Evolutionary conservation across 2,113 vertebrate genomes (phyloP).

Genomic region (Scolopax mira): DNA sequence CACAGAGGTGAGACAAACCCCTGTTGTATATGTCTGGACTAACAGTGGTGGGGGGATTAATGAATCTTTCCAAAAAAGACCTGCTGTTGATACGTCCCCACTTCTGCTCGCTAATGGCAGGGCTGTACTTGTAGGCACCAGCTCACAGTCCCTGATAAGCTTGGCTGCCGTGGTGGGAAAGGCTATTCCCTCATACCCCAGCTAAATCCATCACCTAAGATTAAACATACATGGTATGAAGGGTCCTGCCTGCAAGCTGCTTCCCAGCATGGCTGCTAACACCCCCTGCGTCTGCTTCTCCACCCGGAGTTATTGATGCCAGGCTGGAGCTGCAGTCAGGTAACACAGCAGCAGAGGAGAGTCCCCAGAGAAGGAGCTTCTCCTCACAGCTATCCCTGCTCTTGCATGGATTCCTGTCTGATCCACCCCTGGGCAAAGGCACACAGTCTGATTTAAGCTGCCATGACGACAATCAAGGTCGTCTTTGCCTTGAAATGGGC

Average conservation of each 20-base stretch:
- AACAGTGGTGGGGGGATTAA: neutral
- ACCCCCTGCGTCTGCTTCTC: neutral
- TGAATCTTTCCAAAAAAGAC: neutral
- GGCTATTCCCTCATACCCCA: neutral
- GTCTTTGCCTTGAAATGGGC: neutral
- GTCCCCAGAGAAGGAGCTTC: neutral
- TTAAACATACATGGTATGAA: rapidly evolving
- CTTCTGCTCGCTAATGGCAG: neutral
- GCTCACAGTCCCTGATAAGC: neutral
- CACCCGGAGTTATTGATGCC: rapidly evolving
- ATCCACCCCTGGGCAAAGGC: neutral
- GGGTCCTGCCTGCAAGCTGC: neutral
- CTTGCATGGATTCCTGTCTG: rapidly evolving
- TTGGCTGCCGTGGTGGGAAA: neutral
- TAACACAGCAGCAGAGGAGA: neutral
- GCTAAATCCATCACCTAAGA: neutral
- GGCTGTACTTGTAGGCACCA: neutral
- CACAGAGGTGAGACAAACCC: neutral
- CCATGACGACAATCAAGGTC: neutral
- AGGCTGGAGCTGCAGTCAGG: neutral
- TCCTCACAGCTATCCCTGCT: neutral
- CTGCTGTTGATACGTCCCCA: neutral
- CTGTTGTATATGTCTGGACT: rapidly evolving
- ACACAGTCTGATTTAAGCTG: neutral
- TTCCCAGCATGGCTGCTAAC: neutral